Evolutionary conservation across 2,113 vertebrate species (phyloP).

Genomic region (Tympanuchus pallidicinctus): DNA sequence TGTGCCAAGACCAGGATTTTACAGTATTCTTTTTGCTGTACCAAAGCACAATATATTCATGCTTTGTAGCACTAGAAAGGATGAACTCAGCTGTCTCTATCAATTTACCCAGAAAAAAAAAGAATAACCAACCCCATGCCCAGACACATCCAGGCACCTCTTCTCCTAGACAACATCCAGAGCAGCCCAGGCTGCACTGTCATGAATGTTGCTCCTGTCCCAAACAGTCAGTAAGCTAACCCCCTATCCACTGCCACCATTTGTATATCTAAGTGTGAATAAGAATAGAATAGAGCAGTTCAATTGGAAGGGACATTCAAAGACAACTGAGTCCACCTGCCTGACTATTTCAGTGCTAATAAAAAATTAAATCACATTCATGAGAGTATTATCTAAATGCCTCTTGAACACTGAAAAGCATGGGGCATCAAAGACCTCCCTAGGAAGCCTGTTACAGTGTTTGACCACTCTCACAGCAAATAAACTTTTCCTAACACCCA

Average conservation of each 20-base stretch:
- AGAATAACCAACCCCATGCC: not conserved
- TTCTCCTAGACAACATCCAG: not conserved
- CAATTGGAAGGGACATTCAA: not conserved
- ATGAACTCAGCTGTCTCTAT: not conserved
- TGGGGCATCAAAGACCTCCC: not conserved
- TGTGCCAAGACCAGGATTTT: not conserved
- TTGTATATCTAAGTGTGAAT: not conserved
- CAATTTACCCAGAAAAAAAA: not conserved
- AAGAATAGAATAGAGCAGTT: not conserved
- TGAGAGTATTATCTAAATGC: not conserved
- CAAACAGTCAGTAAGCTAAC: rapidly evolving
- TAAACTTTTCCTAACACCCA: not conserved
- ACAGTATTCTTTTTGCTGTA: not conserved
- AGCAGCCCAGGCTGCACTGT: not conserved
- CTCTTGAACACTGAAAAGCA: not conserved
- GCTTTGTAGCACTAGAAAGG: not conserved
- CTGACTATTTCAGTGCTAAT: not conserved
- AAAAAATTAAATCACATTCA: not conserved
- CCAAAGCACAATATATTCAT: not conserved
- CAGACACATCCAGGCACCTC: not conserved
- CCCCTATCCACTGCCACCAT: not conserved
- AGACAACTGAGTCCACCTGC: not conserved
- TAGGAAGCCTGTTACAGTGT: not conserved
- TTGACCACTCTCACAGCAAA: not conserved
- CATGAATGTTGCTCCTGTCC: not conserved